Conservation (phyloP, 2,113 vertebrate species). For the Vidua macroura region DNA sequence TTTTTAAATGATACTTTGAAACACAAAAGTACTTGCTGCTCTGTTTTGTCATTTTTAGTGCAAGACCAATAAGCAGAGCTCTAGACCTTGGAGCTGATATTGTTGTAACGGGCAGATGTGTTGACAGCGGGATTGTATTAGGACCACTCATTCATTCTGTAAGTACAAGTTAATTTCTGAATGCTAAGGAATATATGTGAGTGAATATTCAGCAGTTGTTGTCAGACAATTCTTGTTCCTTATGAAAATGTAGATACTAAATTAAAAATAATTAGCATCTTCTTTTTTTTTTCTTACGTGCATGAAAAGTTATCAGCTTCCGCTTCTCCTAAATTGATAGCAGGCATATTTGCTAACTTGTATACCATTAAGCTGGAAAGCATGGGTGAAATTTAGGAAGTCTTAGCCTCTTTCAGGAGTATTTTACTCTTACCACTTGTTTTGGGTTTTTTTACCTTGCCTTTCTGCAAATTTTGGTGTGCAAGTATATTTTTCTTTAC, state of each 20-base stretch:
- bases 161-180: neutral
- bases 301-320: neutral
- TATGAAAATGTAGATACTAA: neutral
- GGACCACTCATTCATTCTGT: conserved; percentile 87
- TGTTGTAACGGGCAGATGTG: conserved; percentile 82
- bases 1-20: neutral
- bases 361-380: neutral
- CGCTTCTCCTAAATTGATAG: neutral
- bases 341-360: neutral
- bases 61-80: conserved; percentile 80
- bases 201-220: neutral
- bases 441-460: accelerated
- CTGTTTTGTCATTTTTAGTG: conserved; percentile 60
- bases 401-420: neutral
- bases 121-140: conserved; percentile 85
- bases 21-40: neutral
- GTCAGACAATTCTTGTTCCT: neutral
- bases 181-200: neutral
- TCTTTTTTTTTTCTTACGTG: neutral
- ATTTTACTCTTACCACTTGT: neutral
- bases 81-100: conserved; percentile 85
- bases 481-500: neutral
- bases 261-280: neutral
- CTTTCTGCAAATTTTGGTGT: neutral
- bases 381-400: neutral